Evolutionary conservation across 2,888 invertebrate species (phyloP).

Genomic region (Hyalella azteca): DNA sequence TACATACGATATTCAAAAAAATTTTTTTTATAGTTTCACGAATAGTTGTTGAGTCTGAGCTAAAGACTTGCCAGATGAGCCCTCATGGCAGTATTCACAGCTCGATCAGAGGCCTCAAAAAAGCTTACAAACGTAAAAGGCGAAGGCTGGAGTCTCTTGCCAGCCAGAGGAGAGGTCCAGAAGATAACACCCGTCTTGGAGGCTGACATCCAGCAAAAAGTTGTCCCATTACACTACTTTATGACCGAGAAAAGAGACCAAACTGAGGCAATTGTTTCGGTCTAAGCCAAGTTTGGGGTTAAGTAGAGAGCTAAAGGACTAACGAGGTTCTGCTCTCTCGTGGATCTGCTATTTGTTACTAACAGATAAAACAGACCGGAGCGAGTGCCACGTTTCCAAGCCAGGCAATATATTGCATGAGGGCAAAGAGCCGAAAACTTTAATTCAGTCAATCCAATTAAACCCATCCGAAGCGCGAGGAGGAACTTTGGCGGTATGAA

Average conservation of each 20-base stretch:
- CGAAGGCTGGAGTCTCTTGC: neutral
- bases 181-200: slow-evolving; percentile 37
- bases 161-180: slow-evolving; percentile 20
- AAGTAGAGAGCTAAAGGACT: slow-evolving; percentile 36
- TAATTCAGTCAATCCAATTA: no score
- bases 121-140: neutral
- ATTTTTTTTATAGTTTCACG: neutral
- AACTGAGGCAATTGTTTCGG: slow-evolving; percentile 37
- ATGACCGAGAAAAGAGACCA: slow-evolving; percentile 35
- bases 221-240: slow-evolving; percentile 37
- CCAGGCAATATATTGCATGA: no score
- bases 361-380: slow-evolving; percentile 4
- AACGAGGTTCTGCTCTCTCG: slow-evolving; percentile 26
- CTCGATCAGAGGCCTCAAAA: neutral
- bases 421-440: no score
- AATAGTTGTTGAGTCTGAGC: neutral
- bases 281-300: slow-evolving; percentile 37
- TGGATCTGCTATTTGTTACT: slow-evolving; percentile 33
- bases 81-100: neutral
- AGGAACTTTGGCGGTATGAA: no score
- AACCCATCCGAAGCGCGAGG: no score
- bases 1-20: no score
- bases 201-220: slow-evolving; percentile 36
- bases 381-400: no score
- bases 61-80: no score